These are phyloP conservation scores for Bergia sp. DNA, from an alignment of 92 coral and sea anemone species.

Conservation along the genomic window DNA sequence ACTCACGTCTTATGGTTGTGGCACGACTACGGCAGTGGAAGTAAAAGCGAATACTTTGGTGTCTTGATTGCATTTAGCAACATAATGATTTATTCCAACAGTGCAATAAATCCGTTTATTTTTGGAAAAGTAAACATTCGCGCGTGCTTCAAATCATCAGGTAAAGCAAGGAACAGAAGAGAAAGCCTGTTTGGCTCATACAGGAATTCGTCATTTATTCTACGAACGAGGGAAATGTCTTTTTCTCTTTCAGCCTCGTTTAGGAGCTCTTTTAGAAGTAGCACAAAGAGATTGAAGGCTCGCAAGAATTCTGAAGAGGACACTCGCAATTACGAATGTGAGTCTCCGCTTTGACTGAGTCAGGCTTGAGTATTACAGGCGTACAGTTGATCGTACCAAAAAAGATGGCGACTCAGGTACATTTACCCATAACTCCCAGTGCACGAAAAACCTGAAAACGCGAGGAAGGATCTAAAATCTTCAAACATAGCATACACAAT, in stretches of 20 bases:
- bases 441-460: too few species aligned
- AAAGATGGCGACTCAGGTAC: too few species aligned
- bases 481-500: too few species aligned
- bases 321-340: not conserved
- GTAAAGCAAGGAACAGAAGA: not conserved
- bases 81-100: constrained; percentile 83
- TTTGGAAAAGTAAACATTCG: constrained; percentile 69
- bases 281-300: not conserved
- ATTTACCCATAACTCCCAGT: too few species aligned
- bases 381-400: too few species aligned
- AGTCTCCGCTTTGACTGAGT: not conserved
- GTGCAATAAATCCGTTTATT: constrained; percentile 89
- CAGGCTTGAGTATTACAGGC: not conserved
- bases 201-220: constrained; percentile 14
- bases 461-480: too few species aligned
- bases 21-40: constrained; percentile 83
- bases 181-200: constrained; percentile 27
- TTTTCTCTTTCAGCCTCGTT: constrained; percentile 6
- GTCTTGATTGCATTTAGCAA: constrained; percentile 70
- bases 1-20: constrained; percentile 84
- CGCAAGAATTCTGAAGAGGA: not conserved
- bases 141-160: constrained; percentile 32
- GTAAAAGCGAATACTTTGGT: constrained; percentile 52
- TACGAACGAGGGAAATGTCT: constrained; percentile 29
- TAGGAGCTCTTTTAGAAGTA: constrained; percentile 29